Conservation (phyloP, 2,888 invertebrate genomes). For the Malachius bipustulatus region DNA sequence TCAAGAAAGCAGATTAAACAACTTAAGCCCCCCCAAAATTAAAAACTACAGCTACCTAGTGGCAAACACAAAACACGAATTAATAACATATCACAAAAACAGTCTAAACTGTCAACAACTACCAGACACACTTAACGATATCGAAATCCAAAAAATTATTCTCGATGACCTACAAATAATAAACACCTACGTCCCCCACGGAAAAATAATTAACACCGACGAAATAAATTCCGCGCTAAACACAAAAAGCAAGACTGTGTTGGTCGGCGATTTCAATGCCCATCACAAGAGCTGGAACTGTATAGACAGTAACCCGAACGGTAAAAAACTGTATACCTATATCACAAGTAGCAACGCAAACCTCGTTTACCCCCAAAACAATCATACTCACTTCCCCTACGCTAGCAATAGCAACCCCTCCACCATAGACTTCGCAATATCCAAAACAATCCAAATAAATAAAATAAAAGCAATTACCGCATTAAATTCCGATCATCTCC, state of each 20-base stretch:
- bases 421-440: slow-evolving; percentile 2
- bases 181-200: no score
- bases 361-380: slow-evolving; percentile 3
- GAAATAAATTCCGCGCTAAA: no score
- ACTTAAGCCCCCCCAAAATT: slow-evolving; percentile 5
- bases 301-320: not conserved
- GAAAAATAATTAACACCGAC: no score
- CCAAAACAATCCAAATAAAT: slow-evolving; percentile 1
- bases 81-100: no score
- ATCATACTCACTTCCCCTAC: no score
- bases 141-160: no score
- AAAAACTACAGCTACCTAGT: slow-evolving; percentile 3
- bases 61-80: not conserved
- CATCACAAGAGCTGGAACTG: no score
- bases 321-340: slow-evolving; percentile 2
- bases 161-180: no score
- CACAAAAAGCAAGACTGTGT: no score
- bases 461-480: not conserved
- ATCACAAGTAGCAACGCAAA: not conserved
- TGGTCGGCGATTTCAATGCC: no score
- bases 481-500: slow-evolving; percentile 5
- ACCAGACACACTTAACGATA: not conserved
- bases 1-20: slow-evolving; percentile 6
- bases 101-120: no score
- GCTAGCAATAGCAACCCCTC: no score